phyloP scores from a whole-genome alignment of 2,888 invertebrate genomes.

The Dastarcus helophoroides region DNA sequence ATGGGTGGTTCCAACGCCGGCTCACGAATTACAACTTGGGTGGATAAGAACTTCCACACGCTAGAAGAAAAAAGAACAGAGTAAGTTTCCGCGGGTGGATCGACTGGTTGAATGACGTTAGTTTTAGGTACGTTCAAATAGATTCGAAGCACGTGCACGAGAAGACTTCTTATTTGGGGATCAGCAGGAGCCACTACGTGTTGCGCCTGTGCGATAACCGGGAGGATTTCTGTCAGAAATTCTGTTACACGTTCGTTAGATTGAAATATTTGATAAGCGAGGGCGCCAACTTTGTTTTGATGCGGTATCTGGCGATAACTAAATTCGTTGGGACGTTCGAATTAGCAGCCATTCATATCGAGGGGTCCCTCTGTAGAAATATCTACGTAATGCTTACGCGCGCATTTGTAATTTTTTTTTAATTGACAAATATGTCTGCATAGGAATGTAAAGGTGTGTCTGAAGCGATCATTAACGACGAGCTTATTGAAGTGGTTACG shows the following conservation, averaged over 20 bases:
- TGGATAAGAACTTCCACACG: slow-evolving; percentile 49
- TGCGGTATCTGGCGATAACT: slow-evolving; percentile 47
- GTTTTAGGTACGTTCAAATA: background rate
- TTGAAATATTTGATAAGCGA: slow-evolving; percentile 47
- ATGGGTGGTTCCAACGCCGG: slow-evolving; percentile 46
- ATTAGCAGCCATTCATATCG: slow-evolving; percentile 45
- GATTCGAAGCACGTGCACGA: slow-evolving; percentile 23
- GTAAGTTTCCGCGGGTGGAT: no score
- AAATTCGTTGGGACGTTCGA: slow-evolving; percentile 44
- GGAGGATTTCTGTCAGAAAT: slow-evolving; percentile 37
- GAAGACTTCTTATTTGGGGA: slow-evolving; percentile 43
- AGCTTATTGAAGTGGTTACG: slow-evolving; percentile 43
- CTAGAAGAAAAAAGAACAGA: slow-evolving; percentile 52
- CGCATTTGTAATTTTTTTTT: slow-evolving; percentile 7
- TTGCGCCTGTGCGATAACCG: slow-evolving; percentile 40
- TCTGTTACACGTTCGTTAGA: slow-evolving; percentile 41
- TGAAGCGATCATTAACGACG: slow-evolving; percentile 42
- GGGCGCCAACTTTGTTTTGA: slow-evolving; percentile 48
- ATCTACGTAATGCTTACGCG: slow-evolving; percentile 41
- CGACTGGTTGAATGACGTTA: background rate
- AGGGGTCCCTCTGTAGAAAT: slow-evolving; percentile 47
- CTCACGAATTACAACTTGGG: slow-evolving; percentile 47
- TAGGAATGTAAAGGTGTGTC: slow-evolving; percentile 44
- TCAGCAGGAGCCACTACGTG: slow-evolving; percentile 46
- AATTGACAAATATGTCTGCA: background rate